phyloP scores from a whole-genome alignment of 1,140 invertebrate genomes.

The Carcinoscorpius rotundicauda region DNA sequence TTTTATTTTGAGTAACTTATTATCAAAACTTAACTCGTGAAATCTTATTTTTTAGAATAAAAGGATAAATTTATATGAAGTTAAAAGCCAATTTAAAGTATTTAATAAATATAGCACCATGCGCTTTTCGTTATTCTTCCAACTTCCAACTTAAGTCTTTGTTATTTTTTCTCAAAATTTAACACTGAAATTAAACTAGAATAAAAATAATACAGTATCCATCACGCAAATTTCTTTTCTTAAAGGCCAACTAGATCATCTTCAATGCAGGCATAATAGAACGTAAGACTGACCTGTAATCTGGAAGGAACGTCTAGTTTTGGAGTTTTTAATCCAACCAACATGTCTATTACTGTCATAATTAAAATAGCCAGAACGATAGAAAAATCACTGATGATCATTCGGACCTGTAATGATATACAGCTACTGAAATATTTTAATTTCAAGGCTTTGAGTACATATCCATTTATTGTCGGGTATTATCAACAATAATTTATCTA shows the following conservation, averaged over 20 bases:
- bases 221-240: too few relatives aligned
- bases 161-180: not conserved
- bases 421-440: too few relatives aligned
- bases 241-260: too few relatives aligned
- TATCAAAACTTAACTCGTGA: conserved; percentile 3
- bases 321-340: conserved; percentile 33
- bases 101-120: too few relatives aligned
- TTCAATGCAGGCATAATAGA: too few relatives aligned
- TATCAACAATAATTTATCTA: too few relatives aligned
- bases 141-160: not conserved
- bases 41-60: not conserved
- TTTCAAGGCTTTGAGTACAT: too few relatives aligned
- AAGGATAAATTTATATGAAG: too few relatives aligned
- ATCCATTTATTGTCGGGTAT: too few relatives aligned
- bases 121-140: too few relatives aligned
- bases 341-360: conserved; percentile 31
- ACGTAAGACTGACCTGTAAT: conserved; percentile 29
- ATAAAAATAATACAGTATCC: not conserved
- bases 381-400: conserved; percentile 37
- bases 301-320: conserved; percentile 33
- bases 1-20: not conserved
- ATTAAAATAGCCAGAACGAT: conserved; percentile 38
- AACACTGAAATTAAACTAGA: not conserved
- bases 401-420: conserved; percentile 27
- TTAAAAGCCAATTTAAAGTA: too few relatives aligned